phyloP scores from a whole-genome alignment of 2,888 invertebrate species.

The Linnaemya tessellans region DNA sequence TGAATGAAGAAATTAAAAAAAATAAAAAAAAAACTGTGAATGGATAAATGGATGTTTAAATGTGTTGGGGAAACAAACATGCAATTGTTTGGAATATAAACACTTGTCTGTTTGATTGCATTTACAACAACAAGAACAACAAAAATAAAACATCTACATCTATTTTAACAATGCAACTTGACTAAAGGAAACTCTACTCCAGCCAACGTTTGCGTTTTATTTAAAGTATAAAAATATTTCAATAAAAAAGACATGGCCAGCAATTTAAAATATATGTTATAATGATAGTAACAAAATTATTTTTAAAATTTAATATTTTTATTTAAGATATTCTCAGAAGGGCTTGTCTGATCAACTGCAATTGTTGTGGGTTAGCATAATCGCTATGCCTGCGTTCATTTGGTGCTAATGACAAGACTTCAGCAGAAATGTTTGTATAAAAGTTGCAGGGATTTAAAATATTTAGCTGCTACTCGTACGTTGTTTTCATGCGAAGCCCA shows the following conservation, averaged over 20 bases:
- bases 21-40: neutral
- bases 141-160: neutral
- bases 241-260: conserved; percentile 36
- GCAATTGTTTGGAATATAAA: conserved; percentile 38
- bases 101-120: neutral
- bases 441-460: too few relatives aligned
- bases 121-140: neutral
- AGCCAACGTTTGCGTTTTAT: neutral
- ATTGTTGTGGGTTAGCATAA: too few relatives aligned
- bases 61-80: conserved; percentile 30
- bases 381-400: too few relatives aligned
- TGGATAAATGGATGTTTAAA: neutral
- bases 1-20: conserved; percentile 33
- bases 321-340: too few relatives aligned
- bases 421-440: too few relatives aligned
- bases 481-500: too few relatives aligned
- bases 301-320: too few relatives aligned
- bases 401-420: too few relatives aligned
- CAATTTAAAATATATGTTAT: conserved; percentile 34
- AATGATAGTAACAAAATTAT: too few relatives aligned
- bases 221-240: conserved; percentile 3
- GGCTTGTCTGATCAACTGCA: too few relatives aligned
- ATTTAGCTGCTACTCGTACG: too few relatives aligned
- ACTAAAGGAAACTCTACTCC: neutral
- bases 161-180: conserved; percentile 1